Base-by-base conservation (phyloP, 92 coral and sea anemone species). In the Scolanthus callimorphus region DNA sequence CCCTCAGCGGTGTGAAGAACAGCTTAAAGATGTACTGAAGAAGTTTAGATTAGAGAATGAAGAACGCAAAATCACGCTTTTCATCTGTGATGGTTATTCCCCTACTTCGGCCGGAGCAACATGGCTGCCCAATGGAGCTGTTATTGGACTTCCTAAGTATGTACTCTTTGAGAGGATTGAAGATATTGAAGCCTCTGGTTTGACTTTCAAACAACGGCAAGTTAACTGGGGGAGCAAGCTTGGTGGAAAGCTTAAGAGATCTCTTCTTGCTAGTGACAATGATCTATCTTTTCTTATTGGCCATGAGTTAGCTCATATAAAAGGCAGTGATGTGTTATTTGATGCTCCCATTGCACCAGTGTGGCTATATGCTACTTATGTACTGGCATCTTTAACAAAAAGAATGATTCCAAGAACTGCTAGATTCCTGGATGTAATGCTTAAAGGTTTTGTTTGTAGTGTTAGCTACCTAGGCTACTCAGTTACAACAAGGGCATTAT, bases 71-170 rank as follows among this genome's bases (percentile, higher is more conserved):
- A 83, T 94, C 27, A 73, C 70, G 51, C 51, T 94, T 12, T 94
- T 94, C 48, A 76, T 94, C 30, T 80, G 85, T 68, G 67, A 83
- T 54, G 91, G 95, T 4, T 83, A 55, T 27, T 65, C 84, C 29
- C 89, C 95, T 22, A 30, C 79, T 63, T 94, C 96, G 39, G 92
- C 89, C n/a, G 99, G 99, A 29, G 87, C 99, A 27, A 79, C 86
- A 12, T 70, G 78, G 88, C 87, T 94, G 0, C 99, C 99, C 1
- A 77, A 74, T 17, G 97, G 97, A 1, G 99, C 99, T 0, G 95
- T 83, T 0, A 89, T 94, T 19, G 99, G 99, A 9, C 60, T 94
- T 1, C 91, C 99, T 21, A 77, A 81, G 28, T 78, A 80, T 11
- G 76, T 89, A 41, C 77, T 89, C 31, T 94, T 84, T 60, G 89